Base-by-base conservation (phyloP, 30 jellyfish, hydroid and myxozoan genomes). In the Aurelia sp. region DNA sequence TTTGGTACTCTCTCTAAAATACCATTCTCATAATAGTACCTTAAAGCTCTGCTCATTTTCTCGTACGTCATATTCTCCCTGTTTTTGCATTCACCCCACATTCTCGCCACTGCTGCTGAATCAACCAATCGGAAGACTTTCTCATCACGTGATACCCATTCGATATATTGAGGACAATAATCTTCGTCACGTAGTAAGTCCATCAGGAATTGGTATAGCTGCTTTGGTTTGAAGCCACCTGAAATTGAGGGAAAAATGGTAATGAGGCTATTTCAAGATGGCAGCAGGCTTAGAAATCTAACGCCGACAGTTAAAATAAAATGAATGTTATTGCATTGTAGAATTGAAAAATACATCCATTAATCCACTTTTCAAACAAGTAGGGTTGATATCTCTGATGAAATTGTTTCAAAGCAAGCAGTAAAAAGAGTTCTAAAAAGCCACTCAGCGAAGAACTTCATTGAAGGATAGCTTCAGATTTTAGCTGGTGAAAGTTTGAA, bases 31-130 rank as follows among this genome's bases (percentile, higher is more conserved):
- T 89, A 89, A 58, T 89, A 89, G 60, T 89, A 89, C 76, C 97
- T 69, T 85, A 89, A 38, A 4, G 97, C 97, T 13, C 97, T 71
- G 90, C 97, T 89, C 97, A 89, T 89, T 72, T 89, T 89, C 74
- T 89, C 97, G 67, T 89, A 89, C 13, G 97, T 89, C 97, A 89
- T 89, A 63, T 89, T 89, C 72, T 80, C 97, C 63, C 97, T 40
- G 92, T 89, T 89, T 59, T 89, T 89, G 81, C 97, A 89, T 68
- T 89, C 92, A 24, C 97, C 97, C 97, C 97, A 89, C 92, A 89
- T 74, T 90, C 89, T 87, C 9, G 97, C 97, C 48, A 89, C 97
- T 11, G 88, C 97, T 2, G 97, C 97, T 3, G 97, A 89, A 53
- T 89, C 97, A 16, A 89, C 97, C 90, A 89, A 66, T 71, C 97